Base-by-base conservation (phyloP, 2,797 vertebrate species). In the Danio albolineatus region DNA sequence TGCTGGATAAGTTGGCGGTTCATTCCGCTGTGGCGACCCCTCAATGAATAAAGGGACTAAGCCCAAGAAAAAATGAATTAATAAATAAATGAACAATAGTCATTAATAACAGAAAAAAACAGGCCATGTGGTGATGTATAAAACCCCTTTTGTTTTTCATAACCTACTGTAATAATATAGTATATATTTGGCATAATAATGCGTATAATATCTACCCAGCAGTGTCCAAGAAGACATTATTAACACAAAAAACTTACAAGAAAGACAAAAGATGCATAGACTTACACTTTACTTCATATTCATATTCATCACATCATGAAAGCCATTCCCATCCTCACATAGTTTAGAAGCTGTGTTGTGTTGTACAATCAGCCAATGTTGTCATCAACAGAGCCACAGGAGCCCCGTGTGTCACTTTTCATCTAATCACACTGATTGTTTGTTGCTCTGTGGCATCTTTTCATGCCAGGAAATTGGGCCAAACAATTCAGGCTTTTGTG, bases 401-500 rank as follows among this genome's bases (percentile, higher is more conserved):
- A 84, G 86, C 77, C 82, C 85, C 87, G 89, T 91, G 89, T 90
- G 87, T 82, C 87, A 85, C 90, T 82, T 76, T 82, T 86, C 83
- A 56, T 83, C 84, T 87, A 83, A 84, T 90, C 86, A 77, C 83
- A 82, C 86, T 86, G 86, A 87, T 85, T 88, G 89, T 89, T 87
- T 85, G 85, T 81, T 78, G 53, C 86, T 88, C 89, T 89, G 89
- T 89, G 89, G 76, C 86, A 57, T 85, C 87, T 92, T 92, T 92
- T 93, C 91, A 91, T 90, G 80, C 88, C 86, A 90, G 90, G 90
- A 93, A 90, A 91, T 89, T 73, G 85, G 76, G 78, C 85, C 88
- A 89, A 89, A 93, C 91, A 94, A 94, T 90, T 67, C 60, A 36
- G 49, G 83, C 88, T 91, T 90, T 93, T 94, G 92, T 93, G 53